Evolutionary conservation across 2,113 vertebrate species (phyloP).

Genomic region (Leiothrix lutea): DNA sequence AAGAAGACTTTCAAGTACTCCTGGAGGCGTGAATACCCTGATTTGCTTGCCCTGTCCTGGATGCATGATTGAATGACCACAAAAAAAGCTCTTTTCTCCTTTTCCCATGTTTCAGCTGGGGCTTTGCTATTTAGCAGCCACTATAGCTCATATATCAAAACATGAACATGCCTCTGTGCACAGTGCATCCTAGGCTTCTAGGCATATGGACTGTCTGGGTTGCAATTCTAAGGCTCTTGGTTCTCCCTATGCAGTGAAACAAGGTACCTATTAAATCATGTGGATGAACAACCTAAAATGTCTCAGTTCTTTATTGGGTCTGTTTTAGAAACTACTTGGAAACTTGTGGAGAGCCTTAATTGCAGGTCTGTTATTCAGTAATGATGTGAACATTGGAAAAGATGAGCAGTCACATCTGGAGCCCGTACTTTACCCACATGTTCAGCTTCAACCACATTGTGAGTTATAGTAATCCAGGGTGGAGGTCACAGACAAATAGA

Average conservation of each 20-base stretch:
- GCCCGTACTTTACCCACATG: not conserved
- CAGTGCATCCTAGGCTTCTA: not conserved
- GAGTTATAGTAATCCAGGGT: not conserved
- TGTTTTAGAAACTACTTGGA: constrained; percentile 13
- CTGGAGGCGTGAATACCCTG: not conserved
- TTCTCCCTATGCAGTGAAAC: not conserved
- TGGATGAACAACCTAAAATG: not conserved
- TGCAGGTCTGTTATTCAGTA: not conserved
- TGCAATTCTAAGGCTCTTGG: not conserved
- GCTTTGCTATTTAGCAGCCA: not conserved
- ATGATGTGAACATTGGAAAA: constrained; percentile 13
- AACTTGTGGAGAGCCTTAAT: not conserved
- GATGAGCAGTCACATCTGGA: constrained; percentile 46
- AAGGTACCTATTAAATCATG: not conserved
- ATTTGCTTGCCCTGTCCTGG: not conserved
- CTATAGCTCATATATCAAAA: not conserved
- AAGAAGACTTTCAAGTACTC: not conserved
- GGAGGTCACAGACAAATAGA: constrained; percentile 8
- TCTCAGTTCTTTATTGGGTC: not conserved
- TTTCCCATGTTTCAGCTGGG: not conserved
- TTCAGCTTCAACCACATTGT: not conserved
- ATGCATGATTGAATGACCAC: not conserved
- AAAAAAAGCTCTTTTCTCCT: not conserved
- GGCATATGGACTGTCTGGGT: not conserved
- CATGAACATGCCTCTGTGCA: not conserved